phyloP scores from a whole-genome alignment of 2,888 invertebrate genomes.

The Dicycla oo region DNA sequence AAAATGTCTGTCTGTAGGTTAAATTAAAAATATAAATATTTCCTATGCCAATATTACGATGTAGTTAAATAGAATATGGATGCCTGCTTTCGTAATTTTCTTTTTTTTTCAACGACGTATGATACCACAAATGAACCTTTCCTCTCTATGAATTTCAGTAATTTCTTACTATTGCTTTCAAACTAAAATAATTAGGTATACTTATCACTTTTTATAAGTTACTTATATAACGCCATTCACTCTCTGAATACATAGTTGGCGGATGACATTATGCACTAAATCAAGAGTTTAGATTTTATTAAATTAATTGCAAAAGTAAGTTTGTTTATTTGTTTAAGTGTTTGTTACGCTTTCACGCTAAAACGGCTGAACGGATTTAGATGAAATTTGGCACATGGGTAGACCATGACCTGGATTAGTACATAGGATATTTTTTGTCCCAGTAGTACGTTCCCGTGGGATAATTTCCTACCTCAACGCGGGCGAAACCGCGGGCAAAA shows the following conservation, averaged over 20 bases:
- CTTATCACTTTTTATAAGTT: neutral
- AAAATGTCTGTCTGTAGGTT: constrained; percentile 17
- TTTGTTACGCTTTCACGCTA: too few relatives aligned
- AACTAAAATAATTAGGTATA: too few relatives aligned
- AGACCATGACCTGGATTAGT: too few relatives aligned
- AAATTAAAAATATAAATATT: constrained; percentile 20
- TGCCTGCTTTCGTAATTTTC: neutral
- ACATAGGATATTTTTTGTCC: too few relatives aligned
- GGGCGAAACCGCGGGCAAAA: too few relatives aligned
- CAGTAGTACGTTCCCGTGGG: too few relatives aligned
- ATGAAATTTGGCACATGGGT: too few relatives aligned
- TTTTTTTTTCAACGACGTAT: neutral
- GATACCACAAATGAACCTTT: neutral
- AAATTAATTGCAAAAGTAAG: too few relatives aligned
- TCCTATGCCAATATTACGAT: neutral
- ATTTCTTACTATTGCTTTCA: too few relatives aligned
- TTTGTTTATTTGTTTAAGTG: too few relatives aligned
- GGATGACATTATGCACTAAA: neutral
- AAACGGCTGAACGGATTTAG: too few relatives aligned
- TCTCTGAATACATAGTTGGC: neutral
- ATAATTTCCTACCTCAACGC: too few relatives aligned
- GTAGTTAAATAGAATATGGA: neutral
- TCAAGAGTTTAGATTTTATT: neutral
- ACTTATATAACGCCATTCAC: neutral
- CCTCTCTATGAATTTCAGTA: neutral